Evolutionary conservation across 2,797 vertebrate species (phyloP), one percentile per base, ranked within the genome.

Genomic region (Molossus molossus): DNA sequence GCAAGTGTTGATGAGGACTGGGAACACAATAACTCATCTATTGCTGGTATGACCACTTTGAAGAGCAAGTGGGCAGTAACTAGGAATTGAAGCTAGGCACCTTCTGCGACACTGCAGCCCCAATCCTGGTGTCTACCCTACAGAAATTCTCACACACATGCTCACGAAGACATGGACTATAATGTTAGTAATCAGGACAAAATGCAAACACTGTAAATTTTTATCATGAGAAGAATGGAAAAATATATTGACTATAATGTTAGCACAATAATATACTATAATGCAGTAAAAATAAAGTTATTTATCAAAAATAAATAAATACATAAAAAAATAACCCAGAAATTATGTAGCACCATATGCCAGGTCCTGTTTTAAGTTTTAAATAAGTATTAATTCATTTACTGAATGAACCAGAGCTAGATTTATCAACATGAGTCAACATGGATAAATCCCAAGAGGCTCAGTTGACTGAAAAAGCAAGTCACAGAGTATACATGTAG

Each of bases 331-430:
- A 45, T 45, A 37, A 5, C n/a, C 81, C n/a, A 37, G 70, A 84
- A 29, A 48, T 69, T 87, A n/a, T 11, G 40, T 62, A 29, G 12
- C 20, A 25, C 40, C 14, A 13, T 48, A 14, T 50, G 9, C 37
- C 27, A 12, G 53, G 57, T 33, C n/a, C 40, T 93, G 23, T 33
- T 67, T 67, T 90, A 85, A 58, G 18, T 70, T 91, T 29, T 37
- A 94, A 81, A 80, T 64, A 57, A 89, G 77, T 50, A 72, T 58
- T 77, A 81, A 57, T 5, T 84, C 33, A 80, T 40, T 89, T 75
- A 57, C 5, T 33, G n/a, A 91, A 69, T 75, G 80, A 89, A 70
- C 21, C 53, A 57, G 80, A 58, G 48, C 23, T 91, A n/a, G 80
- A 80, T 77, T 89, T 57, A 79, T 72, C 69, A 53, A 50, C n/a